A percentile compares a stretch with the other conserved stretches of the same genome.
These are phyloP conservation scores for Anthopleura xanthogrammica DNA, from an alignment of 92 coral and sea anemone genomes.

Conservation along the genomic window DNA sequence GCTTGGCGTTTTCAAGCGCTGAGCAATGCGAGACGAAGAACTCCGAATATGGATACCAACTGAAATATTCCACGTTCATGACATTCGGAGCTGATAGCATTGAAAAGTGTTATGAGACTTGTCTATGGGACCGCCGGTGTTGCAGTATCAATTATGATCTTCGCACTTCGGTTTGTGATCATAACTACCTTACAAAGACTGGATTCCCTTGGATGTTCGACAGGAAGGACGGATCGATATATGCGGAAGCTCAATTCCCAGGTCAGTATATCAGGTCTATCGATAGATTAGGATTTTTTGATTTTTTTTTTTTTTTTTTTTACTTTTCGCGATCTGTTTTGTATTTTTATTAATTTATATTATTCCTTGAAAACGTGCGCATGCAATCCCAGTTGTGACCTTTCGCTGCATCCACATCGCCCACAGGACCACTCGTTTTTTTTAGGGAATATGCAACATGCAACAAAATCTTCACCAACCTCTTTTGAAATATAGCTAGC, in stretches of 20 bases:
- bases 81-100: constrained; percentile 9
- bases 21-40: background rate
- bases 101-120: constrained; percentile 31
- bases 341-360: no score
- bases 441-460: no score
- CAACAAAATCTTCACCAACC: no score
- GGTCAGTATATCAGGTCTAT: background rate
- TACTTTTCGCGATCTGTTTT: background rate
- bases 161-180: constrained; percentile 6
- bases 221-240: background rate
- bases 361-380: no score
- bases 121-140: constrained; percentile 23
- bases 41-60: background rate
- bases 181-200: constrained; percentile 18
- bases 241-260: constrained; percentile 1
- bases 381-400: no score
- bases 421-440: no score
- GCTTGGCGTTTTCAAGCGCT: background rate
- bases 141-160: constrained; percentile 39
- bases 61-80: background rate
- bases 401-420: no score
- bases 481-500: no score
- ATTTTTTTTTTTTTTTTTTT: background rate
- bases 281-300: no score
- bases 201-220: constrained; percentile 11